Evolutionary conservation across 2,888 invertebrate genomes (phyloP), one percentile per base, ranked within the genome.

Genomic region (Limnephilus marmoratus): DNA sequence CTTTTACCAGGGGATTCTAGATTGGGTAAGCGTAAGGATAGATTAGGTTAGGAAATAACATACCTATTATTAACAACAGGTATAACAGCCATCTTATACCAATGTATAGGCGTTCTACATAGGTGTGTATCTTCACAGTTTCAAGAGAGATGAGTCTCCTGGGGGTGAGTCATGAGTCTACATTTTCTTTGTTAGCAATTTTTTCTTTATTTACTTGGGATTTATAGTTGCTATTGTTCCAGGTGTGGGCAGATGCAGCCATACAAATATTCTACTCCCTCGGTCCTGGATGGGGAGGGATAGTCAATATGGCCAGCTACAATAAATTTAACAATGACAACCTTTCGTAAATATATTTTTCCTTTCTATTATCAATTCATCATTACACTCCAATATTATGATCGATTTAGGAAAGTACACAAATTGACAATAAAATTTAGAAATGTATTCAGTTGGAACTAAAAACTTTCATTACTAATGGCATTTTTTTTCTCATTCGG

Each of bases 161-260:
- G 68, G 3, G 68, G 24, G 24, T 41, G 41, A 41, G 41, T 41
- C 9, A 41, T 41, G 9, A 41, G 9, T 41, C 41, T 41, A 5
- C 7, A 41, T 41, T 41, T 5, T 41, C 41, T 7, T 9, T 7
- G 68, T 24, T 68, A n/a, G 7, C 68, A n/a, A 68, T n/a, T 68
- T 53, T 53, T 53, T 34, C 1, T 15, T 53, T 15, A 53, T 18
- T n/a, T 68, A 9, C 24, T 24, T 68, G 24, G 68, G 2, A 68
- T 68, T 68, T n/a, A 68, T 68, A 7, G 5, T 53, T 15, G 53
- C 2, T n/a, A n/a, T n/a, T 82, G 31, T 94, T 94, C 82, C 94
- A 98, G 98, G 98, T 99, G 7, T 99, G 99, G 99, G 97, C 98
- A 0, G 98, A 99, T 95, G 99, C 99, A 0, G 98, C 98, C 0